These are phyloP conservation scores for Orbicella faveolata DNA, from an alignment of 64 coral and sea anemone species.

Conservation along the genomic window DNA sequence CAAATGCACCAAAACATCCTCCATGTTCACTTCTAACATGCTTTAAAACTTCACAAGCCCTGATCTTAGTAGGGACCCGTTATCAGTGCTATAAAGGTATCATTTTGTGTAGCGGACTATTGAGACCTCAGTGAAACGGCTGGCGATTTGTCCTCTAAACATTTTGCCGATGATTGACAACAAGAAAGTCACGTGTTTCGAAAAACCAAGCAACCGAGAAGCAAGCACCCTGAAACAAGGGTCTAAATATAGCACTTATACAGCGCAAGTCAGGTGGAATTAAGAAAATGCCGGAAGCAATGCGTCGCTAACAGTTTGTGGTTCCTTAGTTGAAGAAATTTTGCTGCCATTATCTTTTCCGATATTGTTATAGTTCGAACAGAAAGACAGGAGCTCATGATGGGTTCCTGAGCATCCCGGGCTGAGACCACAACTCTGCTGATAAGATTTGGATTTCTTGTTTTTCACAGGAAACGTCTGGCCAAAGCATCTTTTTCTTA, in stretches of 20 bases:
- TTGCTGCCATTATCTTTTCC: too few relatives aligned
- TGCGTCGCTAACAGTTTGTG: too few relatives aligned
- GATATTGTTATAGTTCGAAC: too few relatives aligned
- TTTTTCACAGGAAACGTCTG: too few relatives aligned
- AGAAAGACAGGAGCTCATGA: too few relatives aligned
- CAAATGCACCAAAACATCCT: constrained; percentile 54
- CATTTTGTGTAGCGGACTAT: constrained; percentile 50
- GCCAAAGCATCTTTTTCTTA: too few relatives aligned
- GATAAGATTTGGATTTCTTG: too few relatives aligned
- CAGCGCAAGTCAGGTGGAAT: too few relatives aligned
- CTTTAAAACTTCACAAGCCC: background rate
- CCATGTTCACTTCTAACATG: constrained; percentile 57
- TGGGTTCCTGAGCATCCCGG: too few relatives aligned
- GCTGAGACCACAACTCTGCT: too few relatives aligned
- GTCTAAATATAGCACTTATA: background rate
- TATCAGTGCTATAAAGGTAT: constrained; percentile 60
- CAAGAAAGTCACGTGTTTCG: constrained; percentile 68
- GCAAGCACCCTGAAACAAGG: background rate
- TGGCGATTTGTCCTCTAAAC: constrained; percentile 39
- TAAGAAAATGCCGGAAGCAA: too few relatives aligned
- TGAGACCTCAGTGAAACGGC: constrained; percentile 24
- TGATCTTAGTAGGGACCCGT: constrained; percentile 9
- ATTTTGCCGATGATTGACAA: constrained; percentile 71
- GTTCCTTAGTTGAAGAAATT: too few relatives aligned
- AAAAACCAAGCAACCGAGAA: background rate